Conservation (phyloP, 1,140 invertebrate species). For the Temnothorax longispinosus region DNA sequence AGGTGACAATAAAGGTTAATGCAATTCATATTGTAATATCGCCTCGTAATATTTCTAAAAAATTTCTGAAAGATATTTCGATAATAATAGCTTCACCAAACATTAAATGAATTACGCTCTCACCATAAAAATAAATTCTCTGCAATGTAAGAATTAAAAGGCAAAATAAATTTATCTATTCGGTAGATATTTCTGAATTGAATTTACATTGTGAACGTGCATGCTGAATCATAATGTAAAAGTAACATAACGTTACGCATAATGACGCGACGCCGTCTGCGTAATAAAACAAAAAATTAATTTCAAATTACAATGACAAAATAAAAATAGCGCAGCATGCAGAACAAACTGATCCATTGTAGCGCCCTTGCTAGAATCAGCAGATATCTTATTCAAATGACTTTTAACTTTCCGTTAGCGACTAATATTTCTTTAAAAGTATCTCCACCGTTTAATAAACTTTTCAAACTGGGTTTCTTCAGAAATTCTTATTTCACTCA, state of each 20-base stretch:
- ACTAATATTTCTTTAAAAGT: not conserved
- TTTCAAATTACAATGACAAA: not conserved
- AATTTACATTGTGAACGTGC: not conserved
- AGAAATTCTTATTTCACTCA: not conserved
- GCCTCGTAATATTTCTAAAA: not conserved
- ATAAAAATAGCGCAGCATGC: not conserved
- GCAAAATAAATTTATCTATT: not conserved
- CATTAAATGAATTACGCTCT: not conserved
- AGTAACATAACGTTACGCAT: not conserved
- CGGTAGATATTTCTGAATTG: not conserved
- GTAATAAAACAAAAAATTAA: not conserved
- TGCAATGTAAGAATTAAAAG: not conserved
- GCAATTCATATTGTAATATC: not conserved
- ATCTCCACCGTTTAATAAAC: not conserved
- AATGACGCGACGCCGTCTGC: not conserved
- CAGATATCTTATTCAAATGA: not conserved
- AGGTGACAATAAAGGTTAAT: not conserved
- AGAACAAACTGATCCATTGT: not conserved
- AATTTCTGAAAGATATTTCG: not conserved
- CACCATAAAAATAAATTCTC: not conserved
- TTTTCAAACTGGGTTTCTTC: not conserved
- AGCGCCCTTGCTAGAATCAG: not conserved
- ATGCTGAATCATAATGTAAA: not conserved
- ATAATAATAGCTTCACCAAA: not conserved
- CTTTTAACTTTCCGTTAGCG: not conserved